Conservation (phyloP, 1,140 invertebrate genomes). For the Cardiocondyla obscurior region DNA sequence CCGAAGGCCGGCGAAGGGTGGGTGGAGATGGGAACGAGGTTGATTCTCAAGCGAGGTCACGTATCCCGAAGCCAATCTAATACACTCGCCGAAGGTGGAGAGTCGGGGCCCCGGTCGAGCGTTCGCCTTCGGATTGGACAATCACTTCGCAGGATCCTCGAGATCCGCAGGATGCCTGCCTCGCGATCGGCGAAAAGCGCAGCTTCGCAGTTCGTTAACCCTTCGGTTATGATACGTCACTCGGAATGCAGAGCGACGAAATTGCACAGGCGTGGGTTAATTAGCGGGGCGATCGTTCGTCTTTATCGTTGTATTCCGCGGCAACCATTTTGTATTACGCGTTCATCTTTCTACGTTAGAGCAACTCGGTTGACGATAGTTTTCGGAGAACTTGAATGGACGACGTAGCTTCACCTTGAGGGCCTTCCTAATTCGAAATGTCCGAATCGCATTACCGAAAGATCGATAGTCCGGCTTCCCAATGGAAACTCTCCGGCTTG, state of each 20-base stretch:
- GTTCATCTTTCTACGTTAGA: not conserved
- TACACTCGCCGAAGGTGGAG: slow-evolving; percentile 76
- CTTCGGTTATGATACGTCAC: slow-evolving; percentile 14
- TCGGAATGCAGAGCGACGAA: not conserved
- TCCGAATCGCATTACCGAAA: slow-evolving; percentile 17
- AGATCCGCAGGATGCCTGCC: slow-evolving; percentile 7
- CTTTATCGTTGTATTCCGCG: not conserved
- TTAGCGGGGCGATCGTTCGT: not conserved
- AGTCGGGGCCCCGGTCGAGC: slow-evolving; percentile 57
- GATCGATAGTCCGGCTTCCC: not conserved
- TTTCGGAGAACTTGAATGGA: not conserved
- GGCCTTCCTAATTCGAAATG: not conserved
- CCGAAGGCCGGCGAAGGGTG: slow-evolving; percentile 47
- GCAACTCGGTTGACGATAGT: not conserved
- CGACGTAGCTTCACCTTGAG: not conserved
- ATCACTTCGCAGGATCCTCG: slow-evolving; percentile 52
- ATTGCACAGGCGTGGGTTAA: slow-evolving; percentile 14
- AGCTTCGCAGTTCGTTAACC: slow-evolving; percentile 34
- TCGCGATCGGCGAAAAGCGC: slow-evolving; percentile 15
- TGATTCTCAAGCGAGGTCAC: slow-evolving; percentile 82
- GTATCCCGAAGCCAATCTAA: slow-evolving; percentile 82
- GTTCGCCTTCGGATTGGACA: slow-evolving; percentile 69
- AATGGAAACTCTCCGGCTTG: slow-evolving; percentile 13
- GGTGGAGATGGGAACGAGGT: slow-evolving; percentile 70
- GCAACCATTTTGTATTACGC: not conserved